Conservation (phyloP, 1,140 invertebrate genomes). For the Platorchestia sp. region DNA sequence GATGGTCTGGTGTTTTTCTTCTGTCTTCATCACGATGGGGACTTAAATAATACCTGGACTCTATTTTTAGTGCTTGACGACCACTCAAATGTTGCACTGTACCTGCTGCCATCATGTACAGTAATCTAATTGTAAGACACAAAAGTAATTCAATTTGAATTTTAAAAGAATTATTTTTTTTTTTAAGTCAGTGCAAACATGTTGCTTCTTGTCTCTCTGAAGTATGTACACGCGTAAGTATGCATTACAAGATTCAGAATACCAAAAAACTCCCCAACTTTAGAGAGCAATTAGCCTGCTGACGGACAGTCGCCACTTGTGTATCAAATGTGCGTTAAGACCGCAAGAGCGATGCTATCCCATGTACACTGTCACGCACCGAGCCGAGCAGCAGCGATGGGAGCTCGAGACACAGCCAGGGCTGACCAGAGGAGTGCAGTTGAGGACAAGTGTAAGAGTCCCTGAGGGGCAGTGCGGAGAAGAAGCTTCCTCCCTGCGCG, state of each 20-base stretch:
- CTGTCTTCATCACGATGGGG: background rate
- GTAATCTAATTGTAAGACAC: background rate
- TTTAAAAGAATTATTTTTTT: background rate
- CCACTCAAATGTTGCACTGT: too few relatives aligned
- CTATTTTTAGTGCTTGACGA: too few relatives aligned
- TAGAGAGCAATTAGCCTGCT: background rate
- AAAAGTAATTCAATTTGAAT: background rate
- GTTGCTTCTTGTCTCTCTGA: background rate
- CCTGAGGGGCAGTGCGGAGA: background rate
- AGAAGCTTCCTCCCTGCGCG: slow-evolving; percentile 3
- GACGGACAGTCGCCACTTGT: background rate
- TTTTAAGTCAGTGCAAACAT: background rate
- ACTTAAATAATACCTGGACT: too few relatives aligned
- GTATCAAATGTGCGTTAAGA: background rate
- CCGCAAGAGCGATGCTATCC: too few relatives aligned
- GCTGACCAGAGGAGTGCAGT: background rate
- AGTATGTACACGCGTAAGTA: background rate
- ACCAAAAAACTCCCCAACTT: background rate
- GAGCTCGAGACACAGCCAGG: background rate
- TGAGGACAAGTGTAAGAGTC: slow-evolving; percentile 35
- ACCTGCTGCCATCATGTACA: too few relatives aligned
- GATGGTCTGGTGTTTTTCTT: background rate
- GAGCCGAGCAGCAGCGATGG: background rate
- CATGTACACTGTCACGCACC: background rate
- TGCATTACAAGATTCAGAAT: background rate